Conservation (phyloP, 2,888 invertebrate species). For the Euspilapteryx auroguttella region DNA sequence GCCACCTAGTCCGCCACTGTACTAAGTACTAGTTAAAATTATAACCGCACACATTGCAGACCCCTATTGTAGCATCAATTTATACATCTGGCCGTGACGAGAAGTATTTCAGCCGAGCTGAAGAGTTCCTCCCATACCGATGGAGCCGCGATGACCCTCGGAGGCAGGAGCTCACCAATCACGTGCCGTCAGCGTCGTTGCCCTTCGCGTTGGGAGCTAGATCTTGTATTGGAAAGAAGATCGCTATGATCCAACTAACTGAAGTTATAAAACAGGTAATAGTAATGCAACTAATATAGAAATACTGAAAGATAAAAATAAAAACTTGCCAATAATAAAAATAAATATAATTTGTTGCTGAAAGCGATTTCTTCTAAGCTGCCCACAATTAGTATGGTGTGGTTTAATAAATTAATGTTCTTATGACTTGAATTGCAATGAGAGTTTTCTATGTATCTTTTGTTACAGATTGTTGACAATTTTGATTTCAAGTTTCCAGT, state of each 20-base stretch:
- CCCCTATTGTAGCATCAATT: conserved; percentile 78
- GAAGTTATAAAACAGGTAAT: conserved; percentile 68
- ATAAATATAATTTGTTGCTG: too few relatives aligned
- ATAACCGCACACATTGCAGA: too few relatives aligned
- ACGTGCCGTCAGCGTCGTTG: conserved; percentile 67
- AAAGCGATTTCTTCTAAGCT: too few relatives aligned
- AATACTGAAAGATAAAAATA: too few relatives aligned
- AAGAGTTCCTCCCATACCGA: conserved; percentile 72
- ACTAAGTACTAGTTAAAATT: too few relatives aligned
- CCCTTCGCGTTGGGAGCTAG: conserved; percentile 84
- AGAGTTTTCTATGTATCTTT: too few relatives aligned
- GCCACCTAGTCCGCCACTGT: too few relatives aligned
- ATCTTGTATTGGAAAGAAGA: conserved; percentile 80
- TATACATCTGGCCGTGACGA: conserved; percentile 81
- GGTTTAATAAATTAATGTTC: too few relatives aligned
- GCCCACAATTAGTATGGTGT: too few relatives aligned
- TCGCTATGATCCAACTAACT: conserved; percentile 77
- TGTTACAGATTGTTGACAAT: conserved; percentile 56
- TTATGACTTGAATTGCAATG: too few relatives aligned
- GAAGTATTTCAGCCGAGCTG: conserved; percentile 67
- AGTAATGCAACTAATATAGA: too few relatives aligned
- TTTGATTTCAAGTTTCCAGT: conserved; percentile 47
- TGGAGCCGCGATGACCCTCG: conserved; percentile 67
- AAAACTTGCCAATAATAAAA: too few relatives aligned
- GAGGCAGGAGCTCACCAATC: conserved; percentile 35